These are phyloP conservation scores for Monochamus alternatus DNA, from an alignment of 2,888 invertebrate genomes.

Conservation along the genomic window DNA sequence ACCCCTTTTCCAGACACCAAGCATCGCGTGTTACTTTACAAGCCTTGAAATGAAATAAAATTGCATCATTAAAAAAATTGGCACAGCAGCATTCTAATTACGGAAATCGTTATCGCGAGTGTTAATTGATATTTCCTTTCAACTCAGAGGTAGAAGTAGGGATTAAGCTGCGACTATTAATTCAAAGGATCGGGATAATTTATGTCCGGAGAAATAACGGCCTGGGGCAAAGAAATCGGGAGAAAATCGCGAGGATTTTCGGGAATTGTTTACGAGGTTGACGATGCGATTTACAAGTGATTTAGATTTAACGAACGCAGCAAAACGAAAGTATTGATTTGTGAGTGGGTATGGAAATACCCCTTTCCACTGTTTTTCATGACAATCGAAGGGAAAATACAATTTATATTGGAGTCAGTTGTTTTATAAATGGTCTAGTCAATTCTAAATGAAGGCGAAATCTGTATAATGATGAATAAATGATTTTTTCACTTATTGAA, in stretches of 20 bases:
- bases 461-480: too few species aligned
- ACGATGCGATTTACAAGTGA: slow-evolving; percentile 6
- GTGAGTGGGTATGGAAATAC: neutral
- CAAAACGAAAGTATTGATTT: neutral
- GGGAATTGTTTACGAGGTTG: slow-evolving; percentile 3
- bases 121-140: slow-evolving; percentile 36
- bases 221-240: slow-evolving; percentile 1
- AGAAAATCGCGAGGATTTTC: slow-evolving; percentile 9
- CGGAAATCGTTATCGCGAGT: slow-evolving; percentile 11
- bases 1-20: neutral
- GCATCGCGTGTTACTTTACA: neutral
- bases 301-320: neutral
- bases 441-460: too few species aligned
- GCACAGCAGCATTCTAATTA: slow-evolving; percentile 22
- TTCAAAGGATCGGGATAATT: slow-evolving; percentile 18
- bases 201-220: slow-evolving; percentile 14
- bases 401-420: too few species aligned
- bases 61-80: slow-evolving; percentile 15
- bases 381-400: too few species aligned
- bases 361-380: neutral
- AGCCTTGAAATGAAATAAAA: neutral
- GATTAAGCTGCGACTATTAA: slow-evolving; percentile 26
- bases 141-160: slow-evolving; percentile 12
- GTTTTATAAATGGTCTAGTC: too few species aligned
- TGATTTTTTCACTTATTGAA: too few species aligned